Base-by-base conservation (phyloP, 2,113 vertebrate genomes). In the Naja naja region DNA sequence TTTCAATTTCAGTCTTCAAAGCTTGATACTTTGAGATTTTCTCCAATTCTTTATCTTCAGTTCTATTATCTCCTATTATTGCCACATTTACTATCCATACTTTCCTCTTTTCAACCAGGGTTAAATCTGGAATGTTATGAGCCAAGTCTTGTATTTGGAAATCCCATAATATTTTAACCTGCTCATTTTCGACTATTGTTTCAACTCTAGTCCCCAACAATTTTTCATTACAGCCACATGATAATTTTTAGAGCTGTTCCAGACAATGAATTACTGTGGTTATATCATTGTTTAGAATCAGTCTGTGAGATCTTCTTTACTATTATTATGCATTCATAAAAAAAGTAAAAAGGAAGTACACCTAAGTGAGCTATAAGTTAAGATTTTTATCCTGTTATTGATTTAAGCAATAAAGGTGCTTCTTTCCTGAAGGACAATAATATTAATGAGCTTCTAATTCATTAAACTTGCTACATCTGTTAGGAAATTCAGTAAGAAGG, bases 361-460 rank as follows among this genome's bases (percentile, higher is more conserved):
- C 95, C 0, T 0, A 93, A 95, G 94, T 88, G 95, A 95, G 16
- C 89, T 95, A 93, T 97, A 97, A 98, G 97, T 97, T 96, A 96
- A 97, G 92, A 91, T 89, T 89, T 89, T 95, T 96, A 94, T 87
- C 90, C 91, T 95, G 87, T 94, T 97, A 89, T 94, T 94, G 85
- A 92, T 94, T 94, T 94, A 95, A 97, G 91, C 93, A 95, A 94
- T 88, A 95, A 92, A 96, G 94, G 95, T 96, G 97, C 96, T 95
- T 96, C 94, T 96, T 95, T 97, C 95, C 96, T 90, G 93, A 64
- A 25, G 93, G 92, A 95, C 93, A 89, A 74, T 0, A 95, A 94
- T 96, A 97, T 97, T 96, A 96, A 96, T 94, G 93, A 92, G 96
- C 94, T 87, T 97, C 94, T 97, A 92, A 94, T 96, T 95, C 90